A percentile compares a stretch with the other conserved stretches of the same genome.
phyloP scores from a whole-genome alignment of 1,140 invertebrate genomes.

The Helicoverpa zea region DNA sequence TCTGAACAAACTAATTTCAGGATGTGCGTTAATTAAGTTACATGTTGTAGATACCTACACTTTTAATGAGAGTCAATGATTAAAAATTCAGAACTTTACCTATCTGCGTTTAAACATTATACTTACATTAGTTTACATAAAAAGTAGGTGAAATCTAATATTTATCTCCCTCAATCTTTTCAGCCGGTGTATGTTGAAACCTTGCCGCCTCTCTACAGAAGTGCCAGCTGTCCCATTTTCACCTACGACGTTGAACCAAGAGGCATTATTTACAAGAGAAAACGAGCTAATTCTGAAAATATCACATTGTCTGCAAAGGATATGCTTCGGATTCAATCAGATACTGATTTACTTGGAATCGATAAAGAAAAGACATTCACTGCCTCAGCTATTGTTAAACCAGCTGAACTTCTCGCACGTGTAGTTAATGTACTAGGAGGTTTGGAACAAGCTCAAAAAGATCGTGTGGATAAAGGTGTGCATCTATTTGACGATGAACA shows the following conservation, averaged over 20 bases:
- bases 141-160: constrained; percentile 32
- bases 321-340: constrained; percentile 90
- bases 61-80: neutral
- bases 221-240: constrained; percentile 88
- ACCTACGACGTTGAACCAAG: constrained; percentile 86
- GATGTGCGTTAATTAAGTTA: too few relatives aligned
- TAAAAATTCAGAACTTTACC: neutral
- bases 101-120: too few relatives aligned
- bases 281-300: constrained; percentile 89
- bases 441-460: constrained; percentile 85
- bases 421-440: constrained; percentile 92
- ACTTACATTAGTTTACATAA: neutral
- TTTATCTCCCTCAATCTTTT: constrained; percentile 61
- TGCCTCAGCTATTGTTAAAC: constrained; percentile 89
- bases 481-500: constrained; percentile 90
- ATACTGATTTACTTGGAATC: constrained; percentile 92
- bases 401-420: constrained; percentile 91
- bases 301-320: constrained; percentile 81
- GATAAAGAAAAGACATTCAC: constrained; percentile 93
- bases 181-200: constrained; percentile 87
- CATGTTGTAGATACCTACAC: too few relatives aligned
- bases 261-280: constrained; percentile 85
- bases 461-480: constrained; percentile 83
- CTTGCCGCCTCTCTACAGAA: constrained; percentile 78
- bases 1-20: too few relatives aligned